phyloP scores from a whole-genome alignment of 2,797 vertebrate species.

The Mus minutoides region DNA sequence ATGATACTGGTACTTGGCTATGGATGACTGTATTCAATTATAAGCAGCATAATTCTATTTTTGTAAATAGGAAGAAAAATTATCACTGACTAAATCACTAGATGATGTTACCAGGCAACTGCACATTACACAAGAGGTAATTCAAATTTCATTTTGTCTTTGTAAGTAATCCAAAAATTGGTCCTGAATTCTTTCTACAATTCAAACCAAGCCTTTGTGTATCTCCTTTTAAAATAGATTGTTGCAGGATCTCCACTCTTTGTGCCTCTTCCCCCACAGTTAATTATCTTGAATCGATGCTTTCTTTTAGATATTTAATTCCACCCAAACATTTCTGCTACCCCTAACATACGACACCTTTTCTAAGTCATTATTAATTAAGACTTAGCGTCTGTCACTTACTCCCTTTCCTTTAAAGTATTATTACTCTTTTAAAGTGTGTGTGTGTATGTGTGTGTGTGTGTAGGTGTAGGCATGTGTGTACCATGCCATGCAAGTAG shows the following conservation, averaged over 20 bases:
- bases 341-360: not conserved
- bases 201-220: constrained; percentile 29
- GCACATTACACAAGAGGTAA: constrained; percentile 93
- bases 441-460: not conserved
- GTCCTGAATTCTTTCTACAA: constrained; percentile 23
- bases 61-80: constrained; percentile 91
- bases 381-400: not conserved
- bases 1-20: not conserved
- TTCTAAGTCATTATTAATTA: constrained; percentile 16
- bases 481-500: not conserved
- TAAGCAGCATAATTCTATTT: constrained; percentile 62
- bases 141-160: not conserved
- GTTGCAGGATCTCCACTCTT: not conserved
- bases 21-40: constrained; percentile 28
- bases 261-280: not conserved
- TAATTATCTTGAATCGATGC: constrained; percentile 16
- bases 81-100: constrained; percentile 90
- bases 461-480: not conserved
- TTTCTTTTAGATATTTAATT: constrained; percentile 17
- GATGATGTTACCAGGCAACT: constrained; percentile 94
- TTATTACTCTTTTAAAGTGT: not conserved
- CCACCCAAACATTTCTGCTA: not conserved
- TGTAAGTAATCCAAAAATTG: not conserved
- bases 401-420: not conserved
- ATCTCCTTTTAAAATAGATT: constrained; percentile 26